These are phyloP conservation scores for Drosophila rellima DNA, from an alignment of 2,888 invertebrate genomes.

Conservation along the genomic window DNA sequence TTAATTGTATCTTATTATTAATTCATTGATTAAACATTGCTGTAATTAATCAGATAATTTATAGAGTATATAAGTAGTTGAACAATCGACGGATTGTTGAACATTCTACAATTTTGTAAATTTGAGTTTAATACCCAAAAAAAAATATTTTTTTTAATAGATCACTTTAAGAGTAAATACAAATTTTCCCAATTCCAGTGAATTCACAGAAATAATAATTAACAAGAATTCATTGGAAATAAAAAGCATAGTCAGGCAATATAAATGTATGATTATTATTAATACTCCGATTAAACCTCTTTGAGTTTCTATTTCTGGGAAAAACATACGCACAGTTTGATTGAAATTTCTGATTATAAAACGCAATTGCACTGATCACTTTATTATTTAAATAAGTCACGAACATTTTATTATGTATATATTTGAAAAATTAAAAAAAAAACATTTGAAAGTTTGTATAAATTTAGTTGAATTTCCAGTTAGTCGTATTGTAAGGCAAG, in stretches of 20 bases:
- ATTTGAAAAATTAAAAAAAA: background rate
- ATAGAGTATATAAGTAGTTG: background rate
- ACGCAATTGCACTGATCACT: background rate
- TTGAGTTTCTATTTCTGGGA: background rate
- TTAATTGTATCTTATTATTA: too few species aligned
- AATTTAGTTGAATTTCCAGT: conserved; percentile 16
- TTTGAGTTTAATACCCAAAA: too few species aligned
- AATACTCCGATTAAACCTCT: background rate
- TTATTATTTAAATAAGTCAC: background rate
- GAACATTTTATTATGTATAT: background rate
- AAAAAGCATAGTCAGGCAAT: background rate
- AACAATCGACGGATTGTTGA: too few species aligned
- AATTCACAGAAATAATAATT: background rate
- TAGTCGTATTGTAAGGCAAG: conserved; percentile 17
- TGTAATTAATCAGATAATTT: background rate
- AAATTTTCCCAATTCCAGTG: background rate
- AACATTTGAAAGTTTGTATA: background rate
- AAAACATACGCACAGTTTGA: background rate
- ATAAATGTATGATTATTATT: background rate
- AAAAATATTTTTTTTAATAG: too few species aligned
- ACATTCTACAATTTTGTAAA: too few species aligned
- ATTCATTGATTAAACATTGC: too few species aligned
- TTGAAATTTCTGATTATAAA: background rate
- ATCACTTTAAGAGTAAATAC: too few species aligned
- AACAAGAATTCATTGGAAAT: background rate